Evolutionary conservation across 2,888 invertebrate species (phyloP).

Genomic region (Eudasyphora cyanicolor): DNA sequence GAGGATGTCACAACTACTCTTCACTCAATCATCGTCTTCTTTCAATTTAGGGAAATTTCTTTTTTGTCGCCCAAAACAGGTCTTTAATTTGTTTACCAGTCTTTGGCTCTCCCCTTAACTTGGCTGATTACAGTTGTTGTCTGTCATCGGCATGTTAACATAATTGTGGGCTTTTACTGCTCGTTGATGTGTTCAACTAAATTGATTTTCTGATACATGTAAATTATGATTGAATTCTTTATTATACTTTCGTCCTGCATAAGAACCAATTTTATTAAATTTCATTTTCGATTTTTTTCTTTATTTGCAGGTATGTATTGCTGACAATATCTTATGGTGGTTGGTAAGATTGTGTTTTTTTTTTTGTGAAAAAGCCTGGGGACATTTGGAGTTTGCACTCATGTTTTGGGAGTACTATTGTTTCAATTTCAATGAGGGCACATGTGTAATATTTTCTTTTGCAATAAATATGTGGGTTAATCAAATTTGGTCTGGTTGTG

Average conservation of each 20-base stretch:
- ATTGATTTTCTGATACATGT: constrained; percentile 13
- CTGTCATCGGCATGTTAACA: constrained; percentile 48
- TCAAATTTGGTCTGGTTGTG: no score
- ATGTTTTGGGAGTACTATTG: no score
- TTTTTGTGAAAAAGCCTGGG: no score
- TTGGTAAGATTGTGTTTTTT: constrained; percentile 14
- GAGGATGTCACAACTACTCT: no score
- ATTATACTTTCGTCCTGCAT: neutral
- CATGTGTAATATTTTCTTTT: no score
- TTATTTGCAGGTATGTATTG: constrained; percentile 60
- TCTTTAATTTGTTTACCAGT: constrained; percentile 26
- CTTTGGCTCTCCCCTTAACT: neutral
- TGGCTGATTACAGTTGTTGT: constrained; percentile 53
- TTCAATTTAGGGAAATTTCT: neutral
- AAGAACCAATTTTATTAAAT: constrained; percentile 10
- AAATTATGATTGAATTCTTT: neutral
- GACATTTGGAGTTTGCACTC: no score
- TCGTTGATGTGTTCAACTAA: constrained; percentile 42
- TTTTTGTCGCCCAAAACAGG: constrained; percentile 3
- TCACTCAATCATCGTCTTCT: neutral
- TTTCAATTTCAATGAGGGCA: no score
- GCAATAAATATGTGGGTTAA: no score
- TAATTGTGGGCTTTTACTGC: constrained; percentile 40
- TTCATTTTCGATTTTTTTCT: constrained; percentile 1
- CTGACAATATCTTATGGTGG: neutral